Base-by-base conservation (phyloP, 2,113 vertebrate species). In the Ursus arctos region DNA sequence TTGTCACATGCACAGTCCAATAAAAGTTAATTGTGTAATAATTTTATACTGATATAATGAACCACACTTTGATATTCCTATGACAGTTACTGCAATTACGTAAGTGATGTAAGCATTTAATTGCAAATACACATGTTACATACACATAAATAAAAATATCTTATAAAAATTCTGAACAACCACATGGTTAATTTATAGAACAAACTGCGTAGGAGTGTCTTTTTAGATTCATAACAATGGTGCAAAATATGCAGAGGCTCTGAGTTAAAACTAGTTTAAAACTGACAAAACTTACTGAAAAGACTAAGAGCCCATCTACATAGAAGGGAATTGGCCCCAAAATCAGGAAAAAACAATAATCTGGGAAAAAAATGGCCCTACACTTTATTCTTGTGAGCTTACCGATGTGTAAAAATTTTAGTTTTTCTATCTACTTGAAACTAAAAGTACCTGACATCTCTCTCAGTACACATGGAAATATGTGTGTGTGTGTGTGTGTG, bases 341-440 rank as follows among this genome's bases (percentile, higher is more conserved):
- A 88, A 87, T 97, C 71, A 31, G 40, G 61, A 18, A 53, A 59
- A 59, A 22, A 59, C 67, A 96, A 85, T 95, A 87, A 85, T 97
- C 77, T 94, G n/a, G 47, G 61, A 18, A 53, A 84, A 47, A 61
- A 43, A 88, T 3, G 22, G 11, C 2, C 12, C 28, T 98, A 49
- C 84, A 86, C 65, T 97, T 97, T 94, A 59, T 85, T 97, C 79
- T 92, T 91, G 82, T 63, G 85, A 96, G 95, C 88, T 97, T 63
- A 95, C 61, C 36, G 72, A 93, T 97, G 97, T 95, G 97, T 97
- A 97, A 97, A 98, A 94, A 69, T 88, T 53, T 98, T 96, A 97
- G 71, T 49, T 65, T 83, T 92, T n/a, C 24, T 53, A 53, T 80
- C 40, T 80, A 4, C 15, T 49, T 96, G 43, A 84, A 67, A 81